Base-by-base conservation (phyloP, 2,888 invertebrate genomes). In the Hetaerina titia region DNA sequence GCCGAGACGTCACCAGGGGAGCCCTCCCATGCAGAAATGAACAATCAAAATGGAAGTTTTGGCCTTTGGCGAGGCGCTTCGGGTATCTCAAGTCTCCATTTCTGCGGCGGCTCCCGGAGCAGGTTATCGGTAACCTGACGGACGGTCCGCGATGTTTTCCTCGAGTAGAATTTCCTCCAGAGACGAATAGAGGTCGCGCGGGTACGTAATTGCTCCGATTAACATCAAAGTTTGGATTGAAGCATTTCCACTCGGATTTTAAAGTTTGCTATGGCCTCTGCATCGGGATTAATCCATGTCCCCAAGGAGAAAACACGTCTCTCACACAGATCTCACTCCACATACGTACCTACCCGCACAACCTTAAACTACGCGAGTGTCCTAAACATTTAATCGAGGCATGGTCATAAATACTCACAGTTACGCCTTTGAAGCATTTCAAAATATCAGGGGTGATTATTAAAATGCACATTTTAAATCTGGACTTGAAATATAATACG, bases 11-110 rank as follows among this genome's bases (percentile, higher is more conserved):
- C 92, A n/a, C 92, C 69, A 15, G 45, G 92, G 92, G 69, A 63
- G 13, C 7, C 58, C 58, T 57, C 89, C 57, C 89, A 58, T 89
- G 57, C 89, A 58, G 89, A 22, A 89, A 56, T n/a, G 89, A 69
- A 31, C 92, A 60, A 92, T 92, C 92, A 92, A 69, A 69, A 69
- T 11, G 22, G 45, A 81, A 81, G 74, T 19, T 74, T 25, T n/a
- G 31, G 69, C 69, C 69, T 69, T 89, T 58, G 63, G 25, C 90
- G 31, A 25, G 63, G 31, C 57, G 25, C 63, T 6, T 63, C 4
- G 25, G 5, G 17, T 31, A 63, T 31, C 17, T 31, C 60, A 60
- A 45, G 45, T 5, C 81, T 81, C 81, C 7, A 31, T 22, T n/a
- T 6, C 25, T 6, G 69, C 19, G 31, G 9, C 81, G 31, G 9